Percentiles rank a stretch among this genome's conserved stretches.
Evolutionary conservation across 2,888 invertebrate genomes (phyloP).

Genomic region (Drosophila nr. perissopoda): DNA sequence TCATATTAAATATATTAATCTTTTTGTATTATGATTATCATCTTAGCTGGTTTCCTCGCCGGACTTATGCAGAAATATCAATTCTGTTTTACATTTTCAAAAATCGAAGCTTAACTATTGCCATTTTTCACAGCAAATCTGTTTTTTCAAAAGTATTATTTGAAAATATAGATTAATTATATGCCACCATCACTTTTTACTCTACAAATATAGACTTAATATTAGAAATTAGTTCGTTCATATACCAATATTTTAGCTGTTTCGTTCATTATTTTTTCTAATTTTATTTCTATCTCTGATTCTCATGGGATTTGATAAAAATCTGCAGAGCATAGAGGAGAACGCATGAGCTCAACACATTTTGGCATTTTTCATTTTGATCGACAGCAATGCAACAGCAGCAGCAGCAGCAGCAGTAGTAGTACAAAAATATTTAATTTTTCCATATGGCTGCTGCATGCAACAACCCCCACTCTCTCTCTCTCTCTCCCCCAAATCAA

Average conservation of each 20-base stretch:
- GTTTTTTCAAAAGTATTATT: neutral
- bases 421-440: slow-evolving; percentile 20
- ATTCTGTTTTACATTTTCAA: neutral
- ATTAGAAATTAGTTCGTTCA: neutral
- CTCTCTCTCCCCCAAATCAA: neutral
- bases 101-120: neutral
- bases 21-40: neutral
- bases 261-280: neutral
- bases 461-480: neutral
- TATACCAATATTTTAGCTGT: neutral
- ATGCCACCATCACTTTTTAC: neutral
- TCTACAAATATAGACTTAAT: neutral
- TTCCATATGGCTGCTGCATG: slow-evolving; percentile 10
- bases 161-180: neutral
- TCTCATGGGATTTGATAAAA: too few relatives aligned
- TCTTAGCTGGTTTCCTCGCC: neutral
- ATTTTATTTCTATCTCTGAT: neutral
- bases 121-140: neutral
- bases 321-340: neutral
- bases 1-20: neutral
- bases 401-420: neutral
- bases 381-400: slow-evolving; percentile 7
- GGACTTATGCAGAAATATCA: neutral
- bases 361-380: slow-evolving; percentile 1
- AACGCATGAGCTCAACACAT: neutral